Evolutionary conservation across 2,113 vertebrate species (phyloP).

Genomic region (Dermatemys mawii): DNA sequence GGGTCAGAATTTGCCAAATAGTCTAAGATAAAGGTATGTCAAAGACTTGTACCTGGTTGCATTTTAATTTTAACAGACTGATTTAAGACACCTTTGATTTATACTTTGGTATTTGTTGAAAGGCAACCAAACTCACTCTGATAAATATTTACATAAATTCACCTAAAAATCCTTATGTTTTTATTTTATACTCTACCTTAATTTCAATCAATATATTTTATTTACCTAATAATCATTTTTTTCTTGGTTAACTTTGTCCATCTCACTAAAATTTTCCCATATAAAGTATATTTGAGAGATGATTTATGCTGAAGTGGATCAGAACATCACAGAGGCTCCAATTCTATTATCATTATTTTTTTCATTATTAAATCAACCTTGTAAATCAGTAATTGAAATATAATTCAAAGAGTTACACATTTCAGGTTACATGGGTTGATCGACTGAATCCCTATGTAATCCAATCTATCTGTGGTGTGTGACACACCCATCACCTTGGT

Average conservation of each 20-base stretch:
- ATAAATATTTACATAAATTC: slow-evolving; percentile 32
- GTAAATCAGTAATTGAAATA: slow-evolving; percentile 46
- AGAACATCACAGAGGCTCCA: background rate
- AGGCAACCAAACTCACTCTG: slow-evolving; percentile 20
- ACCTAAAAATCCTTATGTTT: background rate
- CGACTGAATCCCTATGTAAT: background rate
- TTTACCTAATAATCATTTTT: slow-evolving; percentile 20
- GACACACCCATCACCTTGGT: background rate
- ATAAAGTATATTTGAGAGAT: slow-evolving; percentile 33
- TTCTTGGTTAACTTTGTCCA: slow-evolving; percentile 1
- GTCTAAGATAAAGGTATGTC: background rate
- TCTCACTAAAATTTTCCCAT: slow-evolving; percentile 26
- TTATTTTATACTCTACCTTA: slow-evolving; percentile 16
- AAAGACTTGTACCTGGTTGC: background rate
- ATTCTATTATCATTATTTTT: slow-evolving; percentile 4
- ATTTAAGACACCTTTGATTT: background rate
- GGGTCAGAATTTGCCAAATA: background rate
- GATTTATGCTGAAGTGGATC: slow-evolving; percentile 35
- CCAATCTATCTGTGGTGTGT: background rate
- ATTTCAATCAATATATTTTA: background rate
- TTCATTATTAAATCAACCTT: slow-evolving; percentile 46
- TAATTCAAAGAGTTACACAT: slow-evolving; percentile 26
- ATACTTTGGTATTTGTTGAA: slow-evolving; percentile 29
- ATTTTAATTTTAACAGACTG: background rate
- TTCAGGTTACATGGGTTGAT: background rate